These are phyloP conservation scores for Scotopteryx bipunctaria DNA, from an alignment of 2,888 invertebrate genomes.

Conservation along the genomic window DNA sequence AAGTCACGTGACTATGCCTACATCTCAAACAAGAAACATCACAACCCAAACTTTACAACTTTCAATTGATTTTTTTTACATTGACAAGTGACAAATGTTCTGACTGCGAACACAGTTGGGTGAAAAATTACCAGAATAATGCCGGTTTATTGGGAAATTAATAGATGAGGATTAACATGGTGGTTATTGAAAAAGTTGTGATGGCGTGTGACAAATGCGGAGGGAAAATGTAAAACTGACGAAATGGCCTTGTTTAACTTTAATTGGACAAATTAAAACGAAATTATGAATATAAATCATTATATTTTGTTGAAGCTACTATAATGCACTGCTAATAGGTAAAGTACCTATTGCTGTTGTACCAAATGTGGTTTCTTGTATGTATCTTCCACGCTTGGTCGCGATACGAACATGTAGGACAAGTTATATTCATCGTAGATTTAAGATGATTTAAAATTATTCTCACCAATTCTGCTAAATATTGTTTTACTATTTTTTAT, in stretches of 20 bases:
- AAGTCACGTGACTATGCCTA: background rate
- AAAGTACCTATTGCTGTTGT: too few species aligned
- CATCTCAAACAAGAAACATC: background rate
- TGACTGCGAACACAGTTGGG: conserved; percentile 34
- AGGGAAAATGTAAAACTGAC: background rate
- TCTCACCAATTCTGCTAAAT: too few species aligned
- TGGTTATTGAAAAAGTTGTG: conserved; percentile 47
- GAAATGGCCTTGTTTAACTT: background rate
- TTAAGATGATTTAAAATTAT: too few species aligned
- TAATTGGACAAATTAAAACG: background rate
- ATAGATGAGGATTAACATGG: conserved; percentile 46
- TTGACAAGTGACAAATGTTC: conserved; percentile 54
- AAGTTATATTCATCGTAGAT: too few species aligned
- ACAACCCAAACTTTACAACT: conserved; percentile 12
- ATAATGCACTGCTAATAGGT: too few species aligned
- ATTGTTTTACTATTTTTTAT: too few species aligned
- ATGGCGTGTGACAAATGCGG: conserved; percentile 30
- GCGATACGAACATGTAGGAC: too few species aligned
- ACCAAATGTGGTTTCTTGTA: too few species aligned
- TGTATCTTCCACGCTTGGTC: too few species aligned
- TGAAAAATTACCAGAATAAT: conserved; percentile 56
- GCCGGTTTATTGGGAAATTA: conserved; percentile 56
- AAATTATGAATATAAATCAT: too few species aligned
- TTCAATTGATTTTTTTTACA: conserved; percentile 15
- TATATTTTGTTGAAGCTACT: too few species aligned